Base-by-base conservation (phyloP, 2,888 invertebrate genomes). In the Amphipoea lucens region DNA sequence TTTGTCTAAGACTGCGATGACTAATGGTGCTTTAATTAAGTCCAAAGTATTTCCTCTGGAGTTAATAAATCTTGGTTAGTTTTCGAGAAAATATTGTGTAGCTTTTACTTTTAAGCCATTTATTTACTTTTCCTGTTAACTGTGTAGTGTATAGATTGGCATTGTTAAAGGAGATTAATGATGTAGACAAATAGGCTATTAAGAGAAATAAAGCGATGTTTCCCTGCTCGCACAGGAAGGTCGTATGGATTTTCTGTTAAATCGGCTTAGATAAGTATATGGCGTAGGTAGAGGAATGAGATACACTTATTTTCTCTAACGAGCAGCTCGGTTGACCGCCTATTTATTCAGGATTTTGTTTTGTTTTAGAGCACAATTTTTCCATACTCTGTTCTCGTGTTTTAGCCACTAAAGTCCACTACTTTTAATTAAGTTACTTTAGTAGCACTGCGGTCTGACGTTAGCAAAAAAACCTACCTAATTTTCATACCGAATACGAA, bases 111-210 rank as follows among this genome's bases (percentile, higher is more conserved):
- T 29, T 71, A 20, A 76, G 57, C 29, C 42, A 79, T 73, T 86
- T 82, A 77, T 72, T 87, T 62, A 62, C 45, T 83, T 45, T 82
- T 69, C 67, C 76, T 76, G 77, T 85, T 48, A 17, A 54, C 36
- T 51, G 45, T 70, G 14, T 45, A 29, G 57, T 62, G 54, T 79
- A 63, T 51, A 60, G 63, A 87, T 79, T 83, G 74, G 60, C 72
- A 84, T 84, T 79, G 85, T 73, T 84, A 79, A 79, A 45, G 48
- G 73, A 79, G 84, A 84, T 84, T 84, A 87, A 87, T 84, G 85
- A 74, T 81, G 82, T 81, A 88, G 68, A 85, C 81, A 76, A 88
- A 85, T 85, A 85, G 88, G 60, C 74, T 85, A 88, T 87, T 85
- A 74, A 72, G 74, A 87, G 71, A 66, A 85, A 74, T 65, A 76